Percentiles rank a stretch among this genome's conserved stretches.
Conservation (phyloP, 2,888 invertebrate genomes). For the Hylaea fasciaria region DNA sequence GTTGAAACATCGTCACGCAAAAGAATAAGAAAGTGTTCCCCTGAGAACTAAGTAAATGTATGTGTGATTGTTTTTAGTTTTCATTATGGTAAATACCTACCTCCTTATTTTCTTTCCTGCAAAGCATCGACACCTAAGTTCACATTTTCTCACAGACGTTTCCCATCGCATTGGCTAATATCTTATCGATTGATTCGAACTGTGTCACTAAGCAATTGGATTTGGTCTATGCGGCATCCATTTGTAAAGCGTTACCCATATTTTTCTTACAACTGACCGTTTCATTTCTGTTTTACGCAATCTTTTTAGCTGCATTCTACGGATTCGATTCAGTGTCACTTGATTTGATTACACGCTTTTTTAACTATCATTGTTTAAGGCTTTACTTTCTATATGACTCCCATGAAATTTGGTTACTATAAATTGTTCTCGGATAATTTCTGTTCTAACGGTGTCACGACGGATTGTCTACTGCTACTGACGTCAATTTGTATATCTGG, state of each 20-base stretch:
- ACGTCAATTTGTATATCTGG: no score
- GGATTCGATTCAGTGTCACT: conserved; percentile 23
- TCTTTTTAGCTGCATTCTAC: conserved; percentile 43
- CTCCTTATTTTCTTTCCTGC: no score
- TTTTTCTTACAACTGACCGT: conserved; percentile 51
- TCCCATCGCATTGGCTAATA: conserved; percentile 55
- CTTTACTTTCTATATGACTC: conserved; percentile 17
- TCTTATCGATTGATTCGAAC: conserved; percentile 57
- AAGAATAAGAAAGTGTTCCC: no score
- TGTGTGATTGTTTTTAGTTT: no score
- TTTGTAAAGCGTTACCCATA: conserved; percentile 36
- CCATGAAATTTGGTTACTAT: conserved; percentile 8
- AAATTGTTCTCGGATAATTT: background rate
- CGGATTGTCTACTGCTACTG: no score
- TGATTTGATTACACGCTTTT: conserved; percentile 19
- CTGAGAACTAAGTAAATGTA: no score
- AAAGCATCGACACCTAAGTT: background rate
- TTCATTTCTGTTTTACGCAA: conserved; percentile 49
- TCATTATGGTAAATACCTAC: no score
- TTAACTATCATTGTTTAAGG: conserved; percentile 17
- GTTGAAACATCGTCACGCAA: no score
- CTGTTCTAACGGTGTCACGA: no score
- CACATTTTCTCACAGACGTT: conserved; percentile 19
- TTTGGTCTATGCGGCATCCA: conserved; percentile 61
- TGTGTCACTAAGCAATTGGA: conserved; percentile 72